A percentile compares a stretch with the other conserved stretches of the same genome.
phyloP scores from a whole-genome alignment of 2,113 vertebrate genomes.

The Recurvirostra avosetta region DNA sequence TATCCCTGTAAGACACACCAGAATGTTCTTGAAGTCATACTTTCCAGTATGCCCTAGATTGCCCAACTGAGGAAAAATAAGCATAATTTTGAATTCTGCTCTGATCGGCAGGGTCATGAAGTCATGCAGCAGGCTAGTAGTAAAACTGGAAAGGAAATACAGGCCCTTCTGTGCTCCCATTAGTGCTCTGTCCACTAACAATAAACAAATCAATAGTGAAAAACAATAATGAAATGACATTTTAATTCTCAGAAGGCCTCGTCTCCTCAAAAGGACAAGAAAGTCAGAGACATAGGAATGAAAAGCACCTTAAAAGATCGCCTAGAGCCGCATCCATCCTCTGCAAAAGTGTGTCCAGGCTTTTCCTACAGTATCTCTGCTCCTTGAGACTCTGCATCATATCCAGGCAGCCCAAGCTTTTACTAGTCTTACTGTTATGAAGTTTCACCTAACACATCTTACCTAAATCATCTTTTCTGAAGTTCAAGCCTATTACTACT shows the following conservation, averaged over 20 bases:
- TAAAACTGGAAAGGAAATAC: not conserved
- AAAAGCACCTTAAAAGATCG: not conserved
- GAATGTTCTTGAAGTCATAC: not conserved
- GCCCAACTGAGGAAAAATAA: no score
- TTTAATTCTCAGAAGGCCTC: not conserved
- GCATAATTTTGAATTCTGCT: no score
- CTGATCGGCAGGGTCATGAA: not conserved
- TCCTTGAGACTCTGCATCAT: not conserved
- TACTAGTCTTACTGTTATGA: fast-evolving
- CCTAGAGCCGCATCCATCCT: not conserved
- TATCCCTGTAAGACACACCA: not conserved
- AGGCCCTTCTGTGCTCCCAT: not conserved
- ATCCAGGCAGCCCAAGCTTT: not conserved
- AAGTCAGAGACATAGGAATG: not conserved
- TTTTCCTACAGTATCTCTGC: not conserved
- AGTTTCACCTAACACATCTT: not conserved
- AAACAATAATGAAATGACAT: not conserved
- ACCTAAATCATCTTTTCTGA: not conserved
- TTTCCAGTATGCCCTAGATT: no score
- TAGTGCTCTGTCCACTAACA: not conserved
- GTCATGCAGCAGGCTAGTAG: not conserved
- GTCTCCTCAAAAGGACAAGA: not conserved
- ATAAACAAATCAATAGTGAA: not conserved
- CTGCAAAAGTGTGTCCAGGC: not conserved
- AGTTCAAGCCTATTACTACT: not conserved